Evolutionary conservation across 2,888 invertebrate genomes (phyloP), one percentile per base, ranked within the genome.

Genomic region (Coenonympha glycerion): DNA sequence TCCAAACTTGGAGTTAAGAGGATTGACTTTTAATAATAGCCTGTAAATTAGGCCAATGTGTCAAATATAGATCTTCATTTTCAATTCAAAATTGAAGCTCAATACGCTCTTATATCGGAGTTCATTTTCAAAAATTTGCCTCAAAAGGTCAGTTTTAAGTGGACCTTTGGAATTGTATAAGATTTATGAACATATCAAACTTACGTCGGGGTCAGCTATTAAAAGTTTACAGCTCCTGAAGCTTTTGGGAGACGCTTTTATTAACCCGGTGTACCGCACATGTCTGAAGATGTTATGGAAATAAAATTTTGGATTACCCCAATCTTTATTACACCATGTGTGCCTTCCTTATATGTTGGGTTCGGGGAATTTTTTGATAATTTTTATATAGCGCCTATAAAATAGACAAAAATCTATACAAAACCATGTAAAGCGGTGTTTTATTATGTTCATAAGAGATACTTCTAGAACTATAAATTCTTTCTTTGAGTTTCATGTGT

Each of bases 161-260:
- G 21, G 15, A 44, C 31, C 28, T 6, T 42, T 11, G 16, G 8
- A 28, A 9, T 16, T 31, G 44, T 46, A 47, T 39, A 30, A 26
- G 28, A 45, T 24, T 49, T 41, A 47, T 47, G 50, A 37, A 37
- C 46, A 49, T 55, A 52, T 51, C 41, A 54, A 33, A 48, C 52
- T 50, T 46, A 19, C 46, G 37, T 31, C 18, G 40, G 40, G 40
- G 30, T 49, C 36, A 18, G 33, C 47, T 31, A 52, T 55, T 41
- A 52, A 55, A 48, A 31, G 41, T 55, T 48, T 55, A 55, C 55
- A 49, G 28, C 52, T 55, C 55, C 52, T 36, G 41, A 48, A 48
- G 30, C 52, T 49, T 36, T 49, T 46, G 52, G 40, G 16, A 45
- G 52, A 52, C 45, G 40, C 44, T 53, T 53, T 49, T 49, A 52